These are phyloP conservation scores for Egretta garzetta DNA, from an alignment of 2,113 vertebrate genomes.

Conservation along the genomic window DNA sequence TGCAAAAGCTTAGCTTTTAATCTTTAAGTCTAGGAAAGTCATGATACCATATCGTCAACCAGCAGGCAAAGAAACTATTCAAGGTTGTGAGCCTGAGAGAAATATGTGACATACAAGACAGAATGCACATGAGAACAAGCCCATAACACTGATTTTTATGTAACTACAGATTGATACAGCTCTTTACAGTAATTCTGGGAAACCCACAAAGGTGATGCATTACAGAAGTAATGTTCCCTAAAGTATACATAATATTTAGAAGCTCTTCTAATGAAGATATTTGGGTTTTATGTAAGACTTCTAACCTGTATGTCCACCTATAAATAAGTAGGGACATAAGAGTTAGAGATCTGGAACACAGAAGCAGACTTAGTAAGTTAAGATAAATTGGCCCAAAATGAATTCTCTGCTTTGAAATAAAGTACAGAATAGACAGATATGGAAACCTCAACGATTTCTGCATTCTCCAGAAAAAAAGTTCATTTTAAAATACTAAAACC, in stretches of 20 bases:
- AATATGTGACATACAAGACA: neutral
- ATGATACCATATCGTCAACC: neutral
- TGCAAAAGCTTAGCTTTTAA: neutral
- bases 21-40: neutral
- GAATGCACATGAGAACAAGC: neutral
- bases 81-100: neutral
- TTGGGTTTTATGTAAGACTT: neutral
- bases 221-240: neutral
- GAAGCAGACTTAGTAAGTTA: neutral
- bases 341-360: neutral
- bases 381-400: neutral
- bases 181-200: neutral
- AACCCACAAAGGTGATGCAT: neutral
- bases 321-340: neutral
- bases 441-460: neutral
- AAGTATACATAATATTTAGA: neutral
- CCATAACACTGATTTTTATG: neutral
- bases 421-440: neutral
- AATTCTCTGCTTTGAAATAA: slow-evolving; percentile 11
- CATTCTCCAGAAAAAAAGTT: neutral
- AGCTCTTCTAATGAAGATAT: neutral
- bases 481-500: neutral
- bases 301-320: neutral
- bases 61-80: neutral
- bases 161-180: neutral